Conservation (phyloP, 2,797 vertebrate species). For the Okamejei kenojei region DNA sequence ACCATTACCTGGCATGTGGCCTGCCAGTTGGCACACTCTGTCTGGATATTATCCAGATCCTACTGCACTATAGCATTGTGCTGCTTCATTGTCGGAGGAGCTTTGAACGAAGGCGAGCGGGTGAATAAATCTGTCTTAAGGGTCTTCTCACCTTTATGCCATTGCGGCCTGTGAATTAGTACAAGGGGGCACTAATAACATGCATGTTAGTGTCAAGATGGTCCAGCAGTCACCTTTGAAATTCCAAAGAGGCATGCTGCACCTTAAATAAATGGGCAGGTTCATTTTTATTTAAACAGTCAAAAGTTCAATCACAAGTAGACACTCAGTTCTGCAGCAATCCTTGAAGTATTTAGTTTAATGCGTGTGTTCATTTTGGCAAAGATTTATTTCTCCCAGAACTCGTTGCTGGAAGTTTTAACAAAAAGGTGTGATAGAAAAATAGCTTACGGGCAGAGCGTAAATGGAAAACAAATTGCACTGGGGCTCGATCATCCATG, state of each 20-base stretch:
- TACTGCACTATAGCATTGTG: not conserved
- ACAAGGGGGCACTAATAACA: not conserved
- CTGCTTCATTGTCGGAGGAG: not conserved
- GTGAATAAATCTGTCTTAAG: not conserved
- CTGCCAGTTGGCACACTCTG: not conserved
- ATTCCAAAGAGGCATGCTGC: not conserved
- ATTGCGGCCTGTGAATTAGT: not conserved
- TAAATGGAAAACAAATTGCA: constrained; percentile 13
- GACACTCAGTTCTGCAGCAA: not conserved
- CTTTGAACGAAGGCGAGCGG: not conserved
- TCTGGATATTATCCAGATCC: not conserved
- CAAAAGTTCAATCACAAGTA: not conserved
- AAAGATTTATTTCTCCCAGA: constrained; percentile 23
- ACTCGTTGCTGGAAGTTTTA: not conserved
- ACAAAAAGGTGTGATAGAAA: constrained; percentile 15
- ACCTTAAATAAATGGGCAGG: not conserved
- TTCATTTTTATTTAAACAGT: not conserved
- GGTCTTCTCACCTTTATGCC: not conserved
- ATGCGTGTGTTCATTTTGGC: not conserved
- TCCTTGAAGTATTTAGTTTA: not conserved
- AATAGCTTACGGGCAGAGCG: not conserved
- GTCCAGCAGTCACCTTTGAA: not conserved
- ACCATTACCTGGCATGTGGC: not conserved
- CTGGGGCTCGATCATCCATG: not conserved
- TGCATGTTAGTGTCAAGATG: not conserved